Evolutionary conservation across 2,113 vertebrate species (phyloP).

Genomic region (Pagrus major): DNA sequence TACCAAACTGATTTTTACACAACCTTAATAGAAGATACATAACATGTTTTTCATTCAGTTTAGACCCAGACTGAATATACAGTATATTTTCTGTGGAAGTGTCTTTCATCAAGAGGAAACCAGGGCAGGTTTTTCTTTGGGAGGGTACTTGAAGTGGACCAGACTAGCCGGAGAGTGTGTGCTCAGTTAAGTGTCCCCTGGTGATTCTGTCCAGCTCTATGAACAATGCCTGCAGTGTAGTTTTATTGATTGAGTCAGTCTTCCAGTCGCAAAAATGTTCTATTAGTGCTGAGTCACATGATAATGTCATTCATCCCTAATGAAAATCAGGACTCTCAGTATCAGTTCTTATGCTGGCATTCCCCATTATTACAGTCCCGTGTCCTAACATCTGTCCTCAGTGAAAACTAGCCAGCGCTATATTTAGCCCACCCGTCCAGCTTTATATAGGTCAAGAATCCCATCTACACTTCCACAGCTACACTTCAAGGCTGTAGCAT

Average conservation of each 20-base stretch:
- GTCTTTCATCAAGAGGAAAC: conserved; percentile 59
- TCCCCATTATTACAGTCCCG: conserved; percentile 53
- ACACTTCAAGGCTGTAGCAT: conserved; percentile 27
- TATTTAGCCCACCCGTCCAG: conserved; percentile 74
- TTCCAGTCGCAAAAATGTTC: conserved; percentile 33
- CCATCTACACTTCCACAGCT: conserved; percentile 57
- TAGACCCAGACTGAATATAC: conserved; percentile 39
- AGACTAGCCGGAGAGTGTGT: conserved; percentile 17
- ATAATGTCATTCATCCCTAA: conserved; percentile 36
- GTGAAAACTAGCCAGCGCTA: conserved; percentile 70
- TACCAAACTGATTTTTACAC: conserved; percentile 5
- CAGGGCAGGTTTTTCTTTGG: conserved; percentile 53
- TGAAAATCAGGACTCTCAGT: conserved; percentile 19
- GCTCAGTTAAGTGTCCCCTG: conserved; percentile 41
- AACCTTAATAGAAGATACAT: conserved; percentile 3
- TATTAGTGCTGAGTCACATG: conserved; percentile 50
- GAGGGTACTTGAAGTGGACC: conserved; percentile 42
- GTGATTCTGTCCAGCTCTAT: conserved; percentile 40
- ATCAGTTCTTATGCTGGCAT: conserved; percentile 34
- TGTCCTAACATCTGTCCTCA: conserved; percentile 78
- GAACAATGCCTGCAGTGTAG: conserved; percentile 58
- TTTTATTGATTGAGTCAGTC: conserved; percentile 54
- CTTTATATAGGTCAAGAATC: conserved; percentile 82
- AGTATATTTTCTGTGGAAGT: conserved; percentile 13
- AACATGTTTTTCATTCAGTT: conserved; percentile 34